Conservation (phyloP, 2,797 vertebrate genomes). For the Oreonectes daqikongensis region DNA sequence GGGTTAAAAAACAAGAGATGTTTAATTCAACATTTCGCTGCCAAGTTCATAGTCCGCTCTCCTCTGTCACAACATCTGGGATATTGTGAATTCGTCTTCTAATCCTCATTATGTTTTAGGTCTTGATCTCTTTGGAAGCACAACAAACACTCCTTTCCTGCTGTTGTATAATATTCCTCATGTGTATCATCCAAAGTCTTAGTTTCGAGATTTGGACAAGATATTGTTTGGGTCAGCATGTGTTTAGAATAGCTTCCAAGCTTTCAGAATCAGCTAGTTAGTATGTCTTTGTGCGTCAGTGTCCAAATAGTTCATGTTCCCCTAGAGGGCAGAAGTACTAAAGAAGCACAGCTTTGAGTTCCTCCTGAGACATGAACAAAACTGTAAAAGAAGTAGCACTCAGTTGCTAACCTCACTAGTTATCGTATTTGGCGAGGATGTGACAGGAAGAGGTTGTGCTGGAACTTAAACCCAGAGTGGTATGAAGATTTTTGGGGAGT, state of each 20-base stretch:
- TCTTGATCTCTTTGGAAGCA: constrained; percentile 9
- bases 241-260: constrained; percentile 24
- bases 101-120: constrained; percentile 36
- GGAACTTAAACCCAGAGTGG: constrained; percentile 64
- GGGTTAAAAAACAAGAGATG: constrained; percentile 17
- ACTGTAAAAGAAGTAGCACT: constrained; percentile 53
- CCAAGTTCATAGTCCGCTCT: not conserved
- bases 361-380: constrained; percentile 15
- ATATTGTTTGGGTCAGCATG: not conserved
- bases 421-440: constrained; percentile 64
- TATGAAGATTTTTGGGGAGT: constrained; percentile 53
- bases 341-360: constrained; percentile 58
- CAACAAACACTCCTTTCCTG: constrained; percentile 20
- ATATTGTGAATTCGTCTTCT: constrained; percentile 29
- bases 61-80: constrained; percentile 34
- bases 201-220: constrained; percentile 23
- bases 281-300: constrained; percentile 39
- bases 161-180: constrained; percentile 31
- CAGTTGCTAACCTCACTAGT: constrained; percentile 53
- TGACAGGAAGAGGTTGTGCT: constrained; percentile 61
- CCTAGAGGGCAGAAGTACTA: constrained; percentile 50
- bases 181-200: constrained; percentile 11
- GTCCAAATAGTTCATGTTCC: constrained; percentile 43
- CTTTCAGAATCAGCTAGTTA: constrained; percentile 1
- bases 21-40: not conserved